phyloP scores from a whole-genome alignment of 1,140 invertebrate species.

The Megathymus violae region DNA sequence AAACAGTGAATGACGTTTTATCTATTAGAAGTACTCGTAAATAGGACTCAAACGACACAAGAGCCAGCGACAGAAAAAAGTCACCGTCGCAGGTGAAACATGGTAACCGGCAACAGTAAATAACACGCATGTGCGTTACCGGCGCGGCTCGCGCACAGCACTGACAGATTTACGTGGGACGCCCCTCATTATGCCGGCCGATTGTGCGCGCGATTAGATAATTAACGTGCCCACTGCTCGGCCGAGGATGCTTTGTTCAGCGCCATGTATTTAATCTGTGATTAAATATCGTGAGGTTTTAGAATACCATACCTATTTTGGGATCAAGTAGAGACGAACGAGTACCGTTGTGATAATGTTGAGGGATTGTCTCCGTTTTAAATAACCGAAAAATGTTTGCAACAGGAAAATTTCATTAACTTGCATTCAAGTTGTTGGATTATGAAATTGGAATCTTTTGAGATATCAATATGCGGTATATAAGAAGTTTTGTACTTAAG shows the following conservation, averaged over 20 bases:
- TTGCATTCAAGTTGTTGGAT: too few relatives aligned
- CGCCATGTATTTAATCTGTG: conserved; percentile 36
- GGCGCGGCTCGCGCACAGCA: conserved; percentile 64
- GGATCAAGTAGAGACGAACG: too few relatives aligned
- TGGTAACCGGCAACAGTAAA: conserved; percentile 31
- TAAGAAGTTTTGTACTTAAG: too few relatives aligned
- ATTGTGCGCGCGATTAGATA: conserved; percentile 66
- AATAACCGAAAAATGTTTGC: too few relatives aligned
- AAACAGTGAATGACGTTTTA: too few relatives aligned
- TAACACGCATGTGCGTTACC: conserved; percentile 70
- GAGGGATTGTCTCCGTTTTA: too few relatives aligned
- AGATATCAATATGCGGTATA: too few relatives aligned
- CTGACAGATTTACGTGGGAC: conserved; percentile 73
- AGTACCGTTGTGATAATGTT: too few relatives aligned
- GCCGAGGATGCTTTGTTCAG: conserved; percentile 17
- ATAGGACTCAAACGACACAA: not conserved
- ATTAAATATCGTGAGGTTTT: conserved; percentile 23
- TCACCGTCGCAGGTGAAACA: conserved; percentile 5
- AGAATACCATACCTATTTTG: not conserved
- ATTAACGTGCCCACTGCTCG: conserved; percentile 50
- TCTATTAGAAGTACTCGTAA: too few relatives aligned
- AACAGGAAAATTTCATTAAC: too few relatives aligned
- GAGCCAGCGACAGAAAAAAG: not conserved
- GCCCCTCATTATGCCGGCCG: conserved; percentile 52
- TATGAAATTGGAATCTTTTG: too few relatives aligned